Evolutionary conservation across 2,113 vertebrate genomes (phyloP), one percentile per base, ranked within the genome.

Genomic region (Apodemus sylvaticus): DNA sequence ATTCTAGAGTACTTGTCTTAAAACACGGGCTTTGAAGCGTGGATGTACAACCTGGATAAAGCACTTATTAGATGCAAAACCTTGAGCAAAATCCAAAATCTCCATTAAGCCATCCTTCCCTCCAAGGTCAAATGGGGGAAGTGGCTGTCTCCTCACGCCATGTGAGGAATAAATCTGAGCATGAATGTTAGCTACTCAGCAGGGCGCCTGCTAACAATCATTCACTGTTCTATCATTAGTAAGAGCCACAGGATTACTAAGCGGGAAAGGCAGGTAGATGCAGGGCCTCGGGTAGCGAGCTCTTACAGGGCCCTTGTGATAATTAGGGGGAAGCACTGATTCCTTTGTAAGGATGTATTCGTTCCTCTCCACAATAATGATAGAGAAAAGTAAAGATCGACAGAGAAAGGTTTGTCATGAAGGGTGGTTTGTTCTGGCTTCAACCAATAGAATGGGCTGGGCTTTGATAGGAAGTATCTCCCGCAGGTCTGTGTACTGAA

Each of bases 71-170:
- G 93, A 85, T 42, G 5, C 20, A 73, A 68, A 71, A 83, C 77
- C 66, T 89, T 42, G 82, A 89, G 36, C 45, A 66, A 96, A 90
- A 79, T 89, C 93, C 68, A 48, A 95, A 89, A 55, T 94, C 86
- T 83, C 78, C 36, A 22, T 39, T 73, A 89, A 86, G 82, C 73
- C 66, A 24, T 60, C n/a, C 36, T 93, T 89, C 78, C 29, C 78
- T 95, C 51, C 53, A 91, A 82, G 60, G 62, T 77, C 78, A 96
- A 78, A 62, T 24, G 48, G 60, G 11, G 78, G 9, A 93, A 89
- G 90, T 0, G 85, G 29, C 55, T 91, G 58, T 55, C 58, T 86
- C 64, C 31, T 42, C 86, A 86, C 22, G 42, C 20, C 34, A 82
- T 34, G 10, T 68, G n/a, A 62, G 78, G 74, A 94, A 64, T 76